Base-by-base conservation (phyloP, 2,797 vertebrate genomes). In the Oreonectes daqikongensis region DNA sequence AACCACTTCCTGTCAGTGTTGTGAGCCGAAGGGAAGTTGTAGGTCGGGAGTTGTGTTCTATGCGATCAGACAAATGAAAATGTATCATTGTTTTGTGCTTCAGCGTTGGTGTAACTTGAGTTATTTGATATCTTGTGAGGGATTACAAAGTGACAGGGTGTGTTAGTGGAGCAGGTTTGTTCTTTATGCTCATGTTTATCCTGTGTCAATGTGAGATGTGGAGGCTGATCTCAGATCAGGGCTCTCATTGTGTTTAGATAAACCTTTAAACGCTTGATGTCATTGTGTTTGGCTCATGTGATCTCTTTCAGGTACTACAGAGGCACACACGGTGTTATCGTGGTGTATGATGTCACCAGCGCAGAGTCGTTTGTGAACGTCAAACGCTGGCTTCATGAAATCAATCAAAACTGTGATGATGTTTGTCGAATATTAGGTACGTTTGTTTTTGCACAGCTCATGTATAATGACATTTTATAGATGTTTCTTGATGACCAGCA, bases 331-430 rank as follows among this genome's bases (percentile, higher is more conserved):
- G 97, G 97, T 30, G 97, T 99, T 89, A 99, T 99, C 30, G 97
- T 99, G 85, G 97, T 99, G 50, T 99, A 99, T 0, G 97, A 99
- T 0, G 97, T 99, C 86, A 97, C 96, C 10, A 99, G 97, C 12
- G 97, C 97, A 0, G 97, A 99, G 86, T 99, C 97, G 57, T 99
- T 99, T 15, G 97, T 99, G 84, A 99, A 99, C n/a, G 97, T 99
- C 83, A 99, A 99, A 85, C 94, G 97, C 86, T 99, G 97, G 97
- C 92, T 99, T 83, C 97, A 99, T 78, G 97, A 99, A 96, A 99
- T 99, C 87, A 99, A 98, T 91, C 97, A 99, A 87, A 99, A 99
- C 75, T 99, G 97, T 86, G 97, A 99, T 15, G 97, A 99, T 4
- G 97, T 99, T 80, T 99, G 97, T 90, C 93, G 97, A 88, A 99